These are phyloP conservation scores for Acrossocheilus fasciatus DNA, from an alignment of 2,797 vertebrate genomes.

Conservation along the genomic window DNA sequence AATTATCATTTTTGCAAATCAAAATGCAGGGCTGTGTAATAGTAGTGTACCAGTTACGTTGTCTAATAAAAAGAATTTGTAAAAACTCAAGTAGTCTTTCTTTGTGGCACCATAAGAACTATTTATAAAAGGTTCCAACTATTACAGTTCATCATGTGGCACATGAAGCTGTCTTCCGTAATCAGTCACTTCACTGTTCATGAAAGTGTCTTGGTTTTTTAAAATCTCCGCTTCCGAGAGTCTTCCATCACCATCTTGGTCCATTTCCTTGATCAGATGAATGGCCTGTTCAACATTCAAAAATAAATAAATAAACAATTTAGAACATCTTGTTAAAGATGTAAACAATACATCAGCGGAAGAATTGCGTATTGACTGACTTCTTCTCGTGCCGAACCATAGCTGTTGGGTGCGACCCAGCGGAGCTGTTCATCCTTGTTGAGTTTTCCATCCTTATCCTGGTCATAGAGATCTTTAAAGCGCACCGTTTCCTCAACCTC, in stretches of 20 bases:
- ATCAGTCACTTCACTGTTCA: constrained; percentile 97
- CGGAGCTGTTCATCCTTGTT: constrained; percentile 88
- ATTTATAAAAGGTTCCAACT: neutral
- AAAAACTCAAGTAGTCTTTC: constrained; percentile 12
- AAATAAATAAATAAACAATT: neutral
- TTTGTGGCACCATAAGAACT: neutral
- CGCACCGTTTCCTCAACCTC: constrained; percentile 92
- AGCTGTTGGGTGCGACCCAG: constrained; percentile 96
- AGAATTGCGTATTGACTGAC: constrained; percentile 67
- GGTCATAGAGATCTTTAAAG: constrained; percentile 94
- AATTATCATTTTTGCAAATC: neutral
- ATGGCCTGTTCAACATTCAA: constrained; percentile 80
- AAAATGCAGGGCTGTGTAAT: neutral
- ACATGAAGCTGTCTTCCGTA: constrained; percentile 92
- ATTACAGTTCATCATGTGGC: constrained; percentile 90
- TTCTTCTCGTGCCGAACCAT: constrained; percentile 93
- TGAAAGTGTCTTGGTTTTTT: constrained; percentile 89
- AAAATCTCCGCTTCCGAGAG: constrained; percentile 90
- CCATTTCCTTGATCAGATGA: constrained; percentile 94
- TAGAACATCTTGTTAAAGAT: neutral
- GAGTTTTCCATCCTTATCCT: constrained; percentile 87
- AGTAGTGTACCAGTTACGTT: neutral
- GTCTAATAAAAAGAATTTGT: neutral
- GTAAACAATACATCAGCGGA: too few species aligned
- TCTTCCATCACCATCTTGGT: constrained; percentile 85